Evolutionary conservation across 1,140 invertebrate genomes (phyloP).

Genomic region (Telenomus remus): DNA sequence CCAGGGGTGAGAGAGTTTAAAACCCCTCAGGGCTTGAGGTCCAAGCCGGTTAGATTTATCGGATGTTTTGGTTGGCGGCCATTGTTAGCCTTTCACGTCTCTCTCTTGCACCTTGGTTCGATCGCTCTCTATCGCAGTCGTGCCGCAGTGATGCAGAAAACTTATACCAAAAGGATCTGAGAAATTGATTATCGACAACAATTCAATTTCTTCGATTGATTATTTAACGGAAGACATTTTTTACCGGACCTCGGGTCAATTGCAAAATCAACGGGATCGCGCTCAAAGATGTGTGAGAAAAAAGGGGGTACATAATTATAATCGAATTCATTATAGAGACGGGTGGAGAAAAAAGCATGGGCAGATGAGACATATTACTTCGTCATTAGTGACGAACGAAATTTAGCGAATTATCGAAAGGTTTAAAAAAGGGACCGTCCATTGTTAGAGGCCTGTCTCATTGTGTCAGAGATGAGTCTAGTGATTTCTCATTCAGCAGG

Average conservation of each 20-base stretch:
- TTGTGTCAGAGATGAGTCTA: constrained; percentile 36
- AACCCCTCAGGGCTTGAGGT: constrained; percentile 75
- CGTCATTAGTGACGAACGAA: constrained; percentile 19
- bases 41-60: constrained; percentile 76
- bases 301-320: no score
- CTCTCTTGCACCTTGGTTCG: constrained; percentile 6
- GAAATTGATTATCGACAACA: constrained; percentile 57
- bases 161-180: constrained; percentile 44
- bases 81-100: constrained; percentile 69
- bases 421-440: not conserved
- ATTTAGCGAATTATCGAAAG: constrained; percentile 20
- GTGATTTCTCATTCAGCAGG: constrained; percentile 49
- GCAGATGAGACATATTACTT: not conserved
- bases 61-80: constrained; percentile 77
- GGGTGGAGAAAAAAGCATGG: not conserved
- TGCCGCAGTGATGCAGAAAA: constrained; percentile 28
- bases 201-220: constrained; percentile 46
- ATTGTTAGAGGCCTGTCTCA: constrained; percentile 36
- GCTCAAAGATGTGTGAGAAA: no score
- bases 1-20: constrained; percentile 72
- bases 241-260: constrained; percentile 37
- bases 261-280: constrained; percentile 38
- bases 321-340: no score
- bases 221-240: constrained; percentile 44
- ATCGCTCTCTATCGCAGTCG: constrained; percentile 30